phyloP scores from a whole-genome alignment of 1,140 invertebrate genomes.

The Leptinotarsa undecemlineata region DNA sequence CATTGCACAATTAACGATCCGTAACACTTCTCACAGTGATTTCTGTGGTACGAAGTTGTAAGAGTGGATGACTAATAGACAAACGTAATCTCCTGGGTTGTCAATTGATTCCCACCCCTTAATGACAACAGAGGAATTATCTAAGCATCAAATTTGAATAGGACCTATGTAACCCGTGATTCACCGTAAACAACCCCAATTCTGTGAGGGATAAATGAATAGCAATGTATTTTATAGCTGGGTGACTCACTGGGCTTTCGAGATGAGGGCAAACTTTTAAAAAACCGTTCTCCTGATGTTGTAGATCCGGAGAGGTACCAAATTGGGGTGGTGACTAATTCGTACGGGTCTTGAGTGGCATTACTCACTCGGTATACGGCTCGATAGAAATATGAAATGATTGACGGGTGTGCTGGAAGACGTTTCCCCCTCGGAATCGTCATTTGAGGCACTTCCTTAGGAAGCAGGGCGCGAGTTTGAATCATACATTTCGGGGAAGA shows the following conservation, averaged over 20 bases:
- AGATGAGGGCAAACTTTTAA: conserved; percentile 8
- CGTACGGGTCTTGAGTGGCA: background rate
- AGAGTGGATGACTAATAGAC: background rate
- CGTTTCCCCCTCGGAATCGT: background rate
- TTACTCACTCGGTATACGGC: background rate
- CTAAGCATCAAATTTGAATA: conserved; percentile 8
- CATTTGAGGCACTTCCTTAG: too few relatives aligned
- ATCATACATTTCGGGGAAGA: too few relatives aligned
- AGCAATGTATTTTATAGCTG: conserved; percentile 8
- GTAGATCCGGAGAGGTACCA: background rate
- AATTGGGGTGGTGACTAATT: conserved; percentile 1
- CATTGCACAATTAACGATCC: too few relatives aligned
- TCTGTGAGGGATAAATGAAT: conserved; percentile 8
- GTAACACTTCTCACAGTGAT: too few relatives aligned
- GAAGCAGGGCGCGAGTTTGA: too few relatives aligned
- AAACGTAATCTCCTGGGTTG: background rate
- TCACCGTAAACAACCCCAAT: conserved; percentile 5
- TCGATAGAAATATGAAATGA: conserved; percentile 3
- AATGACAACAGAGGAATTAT: conserved; percentile 8
- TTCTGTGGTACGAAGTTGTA: background rate
- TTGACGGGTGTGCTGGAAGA: background rate
- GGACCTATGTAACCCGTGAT: conserved; percentile 7
- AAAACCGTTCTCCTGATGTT: conserved; percentile 1
- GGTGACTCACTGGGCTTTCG: background rate
- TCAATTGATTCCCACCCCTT: conserved; percentile 7